These are phyloP conservation scores for Lottia gigantea DNA, from an alignment of 2,888 invertebrate species.

Conservation along the genomic window DNA sequence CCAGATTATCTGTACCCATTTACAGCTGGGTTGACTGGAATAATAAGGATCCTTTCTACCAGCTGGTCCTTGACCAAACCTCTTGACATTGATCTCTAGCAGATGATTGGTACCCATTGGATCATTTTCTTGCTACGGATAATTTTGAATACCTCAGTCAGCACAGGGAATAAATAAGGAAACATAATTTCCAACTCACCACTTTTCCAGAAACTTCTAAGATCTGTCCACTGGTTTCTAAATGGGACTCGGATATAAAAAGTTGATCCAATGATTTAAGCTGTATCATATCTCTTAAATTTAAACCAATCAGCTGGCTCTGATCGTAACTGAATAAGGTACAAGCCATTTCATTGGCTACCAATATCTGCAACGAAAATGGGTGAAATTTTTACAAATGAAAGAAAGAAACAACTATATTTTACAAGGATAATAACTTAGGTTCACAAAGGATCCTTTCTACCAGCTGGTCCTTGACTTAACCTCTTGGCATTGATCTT, in stretches of 20 bases:
- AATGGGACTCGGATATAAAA: conserved; percentile 64
- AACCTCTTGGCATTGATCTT: too few species aligned
- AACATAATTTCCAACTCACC: conserved; percentile 54
- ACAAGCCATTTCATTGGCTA: conserved; percentile 78
- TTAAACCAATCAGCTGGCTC: conserved; percentile 71
- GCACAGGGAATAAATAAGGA: neutral
- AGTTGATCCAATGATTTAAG: conserved; percentile 59
- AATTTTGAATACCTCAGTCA: neutral
- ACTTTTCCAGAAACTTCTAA: conserved; percentile 77
- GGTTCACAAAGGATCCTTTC: too few species aligned
- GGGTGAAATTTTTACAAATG: neutral
- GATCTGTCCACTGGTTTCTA: conserved; percentile 72
- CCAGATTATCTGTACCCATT: too few species aligned
- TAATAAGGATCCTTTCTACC: too few species aligned
- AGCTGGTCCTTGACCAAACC: too few species aligned
- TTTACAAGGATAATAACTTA: too few species aligned
- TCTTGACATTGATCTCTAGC: too few species aligned
- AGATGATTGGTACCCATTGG: too few species aligned
- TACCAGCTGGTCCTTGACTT: too few species aligned
- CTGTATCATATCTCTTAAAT: conserved; percentile 60
- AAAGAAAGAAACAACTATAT: too few species aligned
- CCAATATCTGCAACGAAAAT: conserved; percentile 73
- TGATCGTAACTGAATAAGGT: conserved; percentile 64
- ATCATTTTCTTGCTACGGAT: too few species aligned
- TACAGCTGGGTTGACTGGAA: too few species aligned